Percentiles rank a stretch among this genome's conserved stretches.
phyloP scores from a whole-genome alignment of 2,113 vertebrate species.

The Anolis carolinensis region DNA sequence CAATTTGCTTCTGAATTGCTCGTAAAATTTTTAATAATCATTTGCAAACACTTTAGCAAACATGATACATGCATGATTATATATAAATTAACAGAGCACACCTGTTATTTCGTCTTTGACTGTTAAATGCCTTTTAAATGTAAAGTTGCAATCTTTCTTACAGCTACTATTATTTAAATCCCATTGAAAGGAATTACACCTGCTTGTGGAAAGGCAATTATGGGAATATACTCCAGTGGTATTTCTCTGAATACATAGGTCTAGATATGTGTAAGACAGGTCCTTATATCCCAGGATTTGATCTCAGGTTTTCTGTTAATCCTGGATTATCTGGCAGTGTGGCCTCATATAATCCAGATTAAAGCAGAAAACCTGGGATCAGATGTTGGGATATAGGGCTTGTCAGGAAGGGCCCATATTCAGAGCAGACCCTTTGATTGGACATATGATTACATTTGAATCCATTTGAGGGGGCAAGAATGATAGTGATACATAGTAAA shows the following conservation, averaged over 20 bases:
- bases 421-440: no score
- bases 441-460: no score
- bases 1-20: neutral
- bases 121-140: neutral
- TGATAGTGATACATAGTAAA: no score
- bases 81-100: neutral
- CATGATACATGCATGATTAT: neutral
- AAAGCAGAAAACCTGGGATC: no score
- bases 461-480: no score
- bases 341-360: no score
- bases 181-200: neutral
- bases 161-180: neutral
- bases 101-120: neutral
- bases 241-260: neutral
- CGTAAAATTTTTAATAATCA: neutral
- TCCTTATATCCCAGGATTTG: no score
- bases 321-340: no score
- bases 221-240: neutral
- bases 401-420: no score
- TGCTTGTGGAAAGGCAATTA: neutral
- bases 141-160: neutral
- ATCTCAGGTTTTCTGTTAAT: no score
- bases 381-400: no score
- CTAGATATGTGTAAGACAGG: no score
- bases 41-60: neutral